Percentiles rank a stretch among this genome's conserved stretches.
phyloP scores from a whole-genome alignment of 2,113 vertebrate genomes.

The Dicerorhinus sumatrensis region DNA sequence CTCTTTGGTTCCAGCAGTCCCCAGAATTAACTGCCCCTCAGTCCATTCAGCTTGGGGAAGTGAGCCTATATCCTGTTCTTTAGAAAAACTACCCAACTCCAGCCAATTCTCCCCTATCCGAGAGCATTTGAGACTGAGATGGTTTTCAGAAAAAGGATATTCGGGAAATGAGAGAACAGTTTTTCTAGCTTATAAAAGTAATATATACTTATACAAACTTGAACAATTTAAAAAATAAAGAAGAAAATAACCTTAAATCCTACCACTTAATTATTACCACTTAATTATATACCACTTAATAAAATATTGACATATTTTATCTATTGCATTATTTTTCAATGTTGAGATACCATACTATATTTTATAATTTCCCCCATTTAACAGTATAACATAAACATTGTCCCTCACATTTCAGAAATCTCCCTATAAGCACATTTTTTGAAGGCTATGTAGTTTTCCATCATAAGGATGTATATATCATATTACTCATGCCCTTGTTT shows the following conservation, averaged over 20 bases:
- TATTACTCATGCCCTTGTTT: neutral
- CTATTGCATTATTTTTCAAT: neutral
- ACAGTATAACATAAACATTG: neutral
- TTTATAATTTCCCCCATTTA: neutral
- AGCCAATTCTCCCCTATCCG: neutral
- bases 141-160: neutral
- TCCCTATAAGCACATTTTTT: neutral
- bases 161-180: neutral
- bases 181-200: neutral
- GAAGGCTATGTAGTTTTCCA: neutral
- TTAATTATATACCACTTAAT: neutral
- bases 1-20: neutral
- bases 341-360: neutral
- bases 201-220: neutral
- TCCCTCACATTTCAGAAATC: neutral
- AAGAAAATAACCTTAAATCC: neutral
- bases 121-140: neutral
- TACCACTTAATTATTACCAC: neutral
- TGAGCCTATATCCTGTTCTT: neutral
- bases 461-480: neutral
- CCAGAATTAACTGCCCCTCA: rapidly evolving
- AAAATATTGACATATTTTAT: neutral
- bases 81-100: neutral
- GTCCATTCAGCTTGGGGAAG: neutral
- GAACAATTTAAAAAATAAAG: neutral